Evolutionary conservation across 2,888 invertebrate species (phyloP).

Genomic region (Callinectes sapidus): DNA sequence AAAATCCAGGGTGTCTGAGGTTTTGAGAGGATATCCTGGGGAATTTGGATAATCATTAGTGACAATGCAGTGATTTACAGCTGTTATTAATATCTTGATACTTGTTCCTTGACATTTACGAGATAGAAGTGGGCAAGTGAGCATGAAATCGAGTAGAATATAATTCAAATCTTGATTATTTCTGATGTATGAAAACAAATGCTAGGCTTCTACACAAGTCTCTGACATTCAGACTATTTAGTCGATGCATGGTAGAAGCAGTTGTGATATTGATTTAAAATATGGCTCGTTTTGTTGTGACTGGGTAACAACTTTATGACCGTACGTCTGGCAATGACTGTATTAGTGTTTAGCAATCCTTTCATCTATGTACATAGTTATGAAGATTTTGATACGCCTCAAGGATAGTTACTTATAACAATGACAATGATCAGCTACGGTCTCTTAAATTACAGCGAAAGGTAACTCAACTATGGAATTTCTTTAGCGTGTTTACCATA

Average conservation of each 20-base stretch:
- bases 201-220: background rate
- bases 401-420: too few species aligned
- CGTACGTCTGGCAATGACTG: background rate
- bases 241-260: background rate
- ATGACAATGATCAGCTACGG: background rate
- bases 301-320: background rate
- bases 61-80: too few species aligned
- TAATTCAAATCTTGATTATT: too few species aligned
- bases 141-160: too few species aligned
- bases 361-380: background rate
- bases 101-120: too few species aligned
- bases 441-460: background rate
- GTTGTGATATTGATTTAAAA: background rate
- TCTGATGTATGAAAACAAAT: background rate
- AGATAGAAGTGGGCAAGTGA: too few species aligned
- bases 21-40: too few species aligned
- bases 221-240: background rate
- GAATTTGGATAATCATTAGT: too few species aligned
- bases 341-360: background rate
- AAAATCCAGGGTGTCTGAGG: too few species aligned
- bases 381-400: background rate
- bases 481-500: constrained; percentile 51
- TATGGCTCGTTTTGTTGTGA: background rate
- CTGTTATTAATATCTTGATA: too few species aligned
- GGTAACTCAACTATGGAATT: background rate